A percentile compares a stretch with the other conserved stretches of the same genome.
Conservation (phyloP, 2,113 vertebrate species). For the Hydrochoerus hydrochaeris region DNA sequence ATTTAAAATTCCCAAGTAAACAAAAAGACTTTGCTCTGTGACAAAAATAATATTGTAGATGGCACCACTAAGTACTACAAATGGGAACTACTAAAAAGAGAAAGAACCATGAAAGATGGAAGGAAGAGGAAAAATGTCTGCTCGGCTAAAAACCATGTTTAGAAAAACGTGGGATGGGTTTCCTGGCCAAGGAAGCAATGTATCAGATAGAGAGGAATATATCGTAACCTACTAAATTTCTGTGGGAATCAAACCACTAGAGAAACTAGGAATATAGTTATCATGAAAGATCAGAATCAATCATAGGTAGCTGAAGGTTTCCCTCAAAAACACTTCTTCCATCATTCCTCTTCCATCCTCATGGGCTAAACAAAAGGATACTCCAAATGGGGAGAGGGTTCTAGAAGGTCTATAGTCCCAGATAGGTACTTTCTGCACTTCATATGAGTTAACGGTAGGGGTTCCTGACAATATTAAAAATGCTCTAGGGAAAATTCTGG, state of each 20-base stretch:
- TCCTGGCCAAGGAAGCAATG: background rate
- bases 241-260: background rate
- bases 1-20: background rate
- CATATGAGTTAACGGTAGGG: background rate
- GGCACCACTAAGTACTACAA: background rate
- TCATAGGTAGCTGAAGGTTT: background rate
- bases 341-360: background rate
- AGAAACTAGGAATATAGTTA: background rate
- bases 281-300: background rate
- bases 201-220: background rate
- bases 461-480: background rate
- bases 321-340: background rate
- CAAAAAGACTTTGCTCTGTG: background rate
- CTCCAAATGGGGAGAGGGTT: background rate
- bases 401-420: accelerated
- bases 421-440: background rate
- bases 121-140: background rate
- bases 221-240: background rate
- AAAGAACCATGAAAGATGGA: background rate
- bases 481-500: background rate
- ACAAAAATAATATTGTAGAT: background rate
- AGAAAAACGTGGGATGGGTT: background rate
- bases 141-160: background rate
- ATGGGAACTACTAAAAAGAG: accelerated
- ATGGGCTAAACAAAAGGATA: background rate